Evolutionary conservation across 2,113 vertebrate genomes (phyloP).

Genomic region (Lepus europaeus): DNA sequence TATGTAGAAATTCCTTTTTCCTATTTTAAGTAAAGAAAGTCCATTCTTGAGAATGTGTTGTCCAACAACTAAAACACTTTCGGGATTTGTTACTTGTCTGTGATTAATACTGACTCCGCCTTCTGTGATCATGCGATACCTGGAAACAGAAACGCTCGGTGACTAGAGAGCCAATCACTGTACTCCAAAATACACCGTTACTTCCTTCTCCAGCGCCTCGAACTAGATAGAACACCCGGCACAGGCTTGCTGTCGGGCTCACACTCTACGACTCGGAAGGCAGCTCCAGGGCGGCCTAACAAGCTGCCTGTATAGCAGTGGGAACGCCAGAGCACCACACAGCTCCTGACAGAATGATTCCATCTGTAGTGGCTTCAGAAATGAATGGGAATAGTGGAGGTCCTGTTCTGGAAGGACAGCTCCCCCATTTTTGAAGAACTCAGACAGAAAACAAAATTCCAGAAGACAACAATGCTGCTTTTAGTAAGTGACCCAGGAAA

Average conservation of each 20-base stretch:
- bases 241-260: no score
- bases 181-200: background rate
- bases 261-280: background rate
- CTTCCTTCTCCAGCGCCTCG: background rate
- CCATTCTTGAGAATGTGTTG: conserved; percentile 96
- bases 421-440: background rate
- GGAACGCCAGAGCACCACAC: background rate
- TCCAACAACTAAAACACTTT: conserved; percentile 93
- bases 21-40: conserved; percentile 94
- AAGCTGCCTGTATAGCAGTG: background rate
- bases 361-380: background rate
- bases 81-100: conserved; percentile 89
- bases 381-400: background rate
- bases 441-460: background rate
- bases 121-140: conserved; percentile 93
- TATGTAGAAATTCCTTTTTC: conserved; percentile 96
- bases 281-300: background rate
- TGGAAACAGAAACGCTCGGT: conserved; percentile 82
- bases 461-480: background rate
- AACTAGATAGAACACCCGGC: no score
- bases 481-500: background rate
- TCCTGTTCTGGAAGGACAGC: background rate
- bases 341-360: background rate
- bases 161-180: background rate
- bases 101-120: conserved; percentile 97